Base-by-base conservation (phyloP, 2,888 invertebrate species). In the Ormyrus rosae region DNA sequence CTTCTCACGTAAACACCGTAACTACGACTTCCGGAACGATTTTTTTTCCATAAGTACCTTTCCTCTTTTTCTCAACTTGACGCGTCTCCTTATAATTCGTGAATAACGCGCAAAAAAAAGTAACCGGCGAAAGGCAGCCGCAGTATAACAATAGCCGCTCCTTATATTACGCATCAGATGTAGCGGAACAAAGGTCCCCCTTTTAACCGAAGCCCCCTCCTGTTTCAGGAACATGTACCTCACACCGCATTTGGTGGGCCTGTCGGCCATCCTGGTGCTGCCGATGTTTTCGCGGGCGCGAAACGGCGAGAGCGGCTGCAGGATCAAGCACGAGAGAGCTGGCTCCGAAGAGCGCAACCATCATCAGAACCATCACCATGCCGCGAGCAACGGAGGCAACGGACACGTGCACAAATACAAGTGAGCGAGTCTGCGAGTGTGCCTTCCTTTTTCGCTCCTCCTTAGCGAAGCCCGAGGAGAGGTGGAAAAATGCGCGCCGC, bases 171-270 rank as follows among this genome's bases (percentile, higher is more conserved):
- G 19, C 19, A 19, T 19, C 19, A 19, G 19, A 19, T 19, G 19
- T 19, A 19, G 19, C 19, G 19, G 19, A 19, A 19, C 19, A 19
- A 19, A 19, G 19, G 19, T 2, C 19, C 19, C 19, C 19, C 19
- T 19, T 19, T 19, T 19, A 19, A 19, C 19, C 19, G 19, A 19
- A 19, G 19, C 19, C 19, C 19, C 19, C 19, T 19, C 19, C 19
- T 19, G 19, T 85, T 83, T 34, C 73, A 90, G 90, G 86, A 85
- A 87, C 69, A 84, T 90, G 87, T 90, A 90, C 86, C 86, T 90
- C 84, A 83, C 87, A 70, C 88, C 88, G 72, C 90, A 90, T 81
- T 76, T 89, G 65, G 81, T 89, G 81, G 88, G 88, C 74, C 74
- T 90, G 81, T 84, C 85, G 61, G 87, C 88, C 51, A 84, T 90